Conservation (phyloP, 2,113 vertebrate genomes). For the Chaetodon auriga region DNA sequence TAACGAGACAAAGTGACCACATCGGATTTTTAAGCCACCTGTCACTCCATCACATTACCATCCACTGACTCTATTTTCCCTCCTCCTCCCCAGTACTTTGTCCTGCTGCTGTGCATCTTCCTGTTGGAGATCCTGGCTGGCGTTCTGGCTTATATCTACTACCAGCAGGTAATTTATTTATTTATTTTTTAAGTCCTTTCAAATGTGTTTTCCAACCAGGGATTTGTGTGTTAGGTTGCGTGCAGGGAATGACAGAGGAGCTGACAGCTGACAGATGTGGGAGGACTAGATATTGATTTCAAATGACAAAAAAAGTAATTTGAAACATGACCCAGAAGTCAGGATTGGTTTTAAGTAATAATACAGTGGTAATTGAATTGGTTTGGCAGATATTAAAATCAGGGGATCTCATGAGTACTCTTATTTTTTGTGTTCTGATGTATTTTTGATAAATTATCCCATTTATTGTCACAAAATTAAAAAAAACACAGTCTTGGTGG, state of each 20-base stretch:
- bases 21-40: not conserved
- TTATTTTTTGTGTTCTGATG: not conserved
- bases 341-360: not conserved
- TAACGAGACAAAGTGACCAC: no score
- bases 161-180: constrained; percentile 91
- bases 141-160: constrained; percentile 95
- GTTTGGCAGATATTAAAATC: not conserved
- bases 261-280: not conserved
- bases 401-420: not conserved
- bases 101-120: constrained; percentile 93
- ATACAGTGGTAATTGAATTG: not conserved
- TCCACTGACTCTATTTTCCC: constrained; percentile 27
- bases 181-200: not conserved
- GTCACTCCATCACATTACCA: constrained; percentile 12
- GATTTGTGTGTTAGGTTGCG: not conserved
- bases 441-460: not conserved
- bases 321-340: not conserved
- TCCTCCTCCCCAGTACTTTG: constrained; percentile 89
- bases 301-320: not conserved
- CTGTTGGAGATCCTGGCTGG: constrained; percentile 96
- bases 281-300: constrained; percentile 13
- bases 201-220: not conserved
- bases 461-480: not conserved
- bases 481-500: not conserved
- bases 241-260: not conserved